Evolutionary conservation across 1,140 invertebrate species (phyloP).

Genomic region (Chrysoperla carnea): DNA sequence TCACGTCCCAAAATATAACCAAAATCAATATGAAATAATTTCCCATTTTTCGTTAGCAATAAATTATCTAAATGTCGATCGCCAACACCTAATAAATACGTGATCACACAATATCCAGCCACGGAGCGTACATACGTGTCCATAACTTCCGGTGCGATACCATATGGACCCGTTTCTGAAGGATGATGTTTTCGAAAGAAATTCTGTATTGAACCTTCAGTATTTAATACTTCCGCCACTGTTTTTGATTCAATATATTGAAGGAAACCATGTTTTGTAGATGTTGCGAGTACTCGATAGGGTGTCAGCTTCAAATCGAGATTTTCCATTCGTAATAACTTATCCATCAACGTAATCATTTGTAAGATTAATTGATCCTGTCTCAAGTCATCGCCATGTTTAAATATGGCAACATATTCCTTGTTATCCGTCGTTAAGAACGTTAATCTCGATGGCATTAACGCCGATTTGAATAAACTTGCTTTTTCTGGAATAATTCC

Average conservation of each 20-base stretch:
- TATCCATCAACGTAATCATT: conserved; percentile 98
- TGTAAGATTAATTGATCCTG: conserved; percentile 96
- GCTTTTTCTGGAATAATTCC: conserved; percentile 82
- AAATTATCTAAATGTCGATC: conserved; percentile 97
- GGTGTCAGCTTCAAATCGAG: conserved; percentile 90
- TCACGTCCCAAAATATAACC: conserved; percentile 96
- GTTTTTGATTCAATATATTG: conserved; percentile 92
- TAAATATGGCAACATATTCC: conserved; percentile 97
- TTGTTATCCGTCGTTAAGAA: conserved; percentile 65
- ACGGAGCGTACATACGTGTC: conserved; percentile 96
- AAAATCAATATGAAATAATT: conserved; percentile 98
- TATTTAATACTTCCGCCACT: conserved; percentile 77
- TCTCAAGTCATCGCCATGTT: conserved; percentile 94
- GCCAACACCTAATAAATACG: conserved; percentile 92
- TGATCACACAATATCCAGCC: conserved; percentile 98
- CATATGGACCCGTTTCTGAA: conserved; percentile 71
- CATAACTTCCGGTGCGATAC: conserved; percentile 86
- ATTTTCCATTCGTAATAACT: conserved; percentile 81
- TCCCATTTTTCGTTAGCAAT: conserved; percentile 73
- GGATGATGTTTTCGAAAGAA: conserved; percentile 85
- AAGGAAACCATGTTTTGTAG: conserved; percentile 89
- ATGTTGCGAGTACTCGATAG: conserved; percentile 84
- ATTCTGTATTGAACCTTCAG: conserved; percentile 76
- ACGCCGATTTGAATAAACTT: conserved; percentile 86
- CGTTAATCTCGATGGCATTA: conserved; percentile 93